Conservation (phyloP, 2,888 invertebrate species). For the Liposcelis brunnea region DNA sequence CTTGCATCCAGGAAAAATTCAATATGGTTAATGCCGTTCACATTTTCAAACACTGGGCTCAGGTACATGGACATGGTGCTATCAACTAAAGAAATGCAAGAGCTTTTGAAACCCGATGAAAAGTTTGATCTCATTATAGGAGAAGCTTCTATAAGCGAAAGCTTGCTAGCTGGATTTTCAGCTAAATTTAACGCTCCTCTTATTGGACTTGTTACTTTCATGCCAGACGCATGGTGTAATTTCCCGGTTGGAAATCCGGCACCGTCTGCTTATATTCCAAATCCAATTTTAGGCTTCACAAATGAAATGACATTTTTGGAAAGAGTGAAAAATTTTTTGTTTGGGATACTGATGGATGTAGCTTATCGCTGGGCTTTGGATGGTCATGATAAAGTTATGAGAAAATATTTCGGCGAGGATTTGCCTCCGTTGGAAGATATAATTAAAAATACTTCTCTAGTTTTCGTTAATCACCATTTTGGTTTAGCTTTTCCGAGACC, state of each 20-base stretch:
- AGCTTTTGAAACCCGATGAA: background rate
- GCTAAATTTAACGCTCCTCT: background rate
- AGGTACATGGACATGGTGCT: too few relatives aligned
- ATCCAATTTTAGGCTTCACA: background rate
- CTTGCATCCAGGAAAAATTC: too few relatives aligned
- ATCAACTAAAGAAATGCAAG: background rate
- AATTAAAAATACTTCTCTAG: constrained; percentile 2
- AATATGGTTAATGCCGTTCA: too few relatives aligned
- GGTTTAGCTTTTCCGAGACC: constrained; percentile 16
- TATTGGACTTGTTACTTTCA: background rate
- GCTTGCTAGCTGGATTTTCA: background rate
- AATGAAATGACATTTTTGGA: background rate
- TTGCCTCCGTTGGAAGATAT: background rate
- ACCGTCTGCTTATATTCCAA: background rate
- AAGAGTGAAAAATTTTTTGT: background rate
- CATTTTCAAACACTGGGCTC: too few relatives aligned
- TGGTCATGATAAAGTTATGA: background rate
- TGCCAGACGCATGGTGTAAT: background rate
- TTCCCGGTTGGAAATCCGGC: constrained; percentile 1
- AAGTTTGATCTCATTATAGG: constrained; percentile 1
- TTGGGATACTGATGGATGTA: background rate
- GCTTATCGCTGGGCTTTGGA: background rate
- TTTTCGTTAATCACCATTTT: constrained; percentile 19
- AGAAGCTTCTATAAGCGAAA: background rate
- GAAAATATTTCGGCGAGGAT: constrained; percentile 14